Percentiles rank a stretch among this genome's conserved stretches.
phyloP scores from a whole-genome alignment of 1,140 invertebrate species.

The Papilio xuthus region DNA sequence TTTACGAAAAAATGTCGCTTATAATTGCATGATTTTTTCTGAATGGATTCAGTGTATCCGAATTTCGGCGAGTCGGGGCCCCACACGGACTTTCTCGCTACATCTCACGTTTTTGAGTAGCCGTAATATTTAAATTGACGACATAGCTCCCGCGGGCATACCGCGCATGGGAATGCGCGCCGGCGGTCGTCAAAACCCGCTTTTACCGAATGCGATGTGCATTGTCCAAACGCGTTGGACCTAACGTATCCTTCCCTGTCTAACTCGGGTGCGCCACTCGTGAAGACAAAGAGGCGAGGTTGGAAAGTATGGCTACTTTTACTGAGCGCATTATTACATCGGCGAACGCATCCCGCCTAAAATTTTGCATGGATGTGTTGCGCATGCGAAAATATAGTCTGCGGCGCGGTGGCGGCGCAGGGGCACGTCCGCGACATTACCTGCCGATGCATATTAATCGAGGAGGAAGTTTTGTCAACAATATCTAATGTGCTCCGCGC shows the following conservation, averaged over 20 bases:
- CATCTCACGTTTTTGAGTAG: conserved; percentile 79
- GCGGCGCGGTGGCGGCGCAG: conserved; percentile 55
- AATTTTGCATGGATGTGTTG: conserved; percentile 79
- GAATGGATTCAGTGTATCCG: conserved; percentile 67
- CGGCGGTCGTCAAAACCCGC: conserved; percentile 73
- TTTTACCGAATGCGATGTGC: conserved; percentile 73
- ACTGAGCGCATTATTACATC: conserved; percentile 68
- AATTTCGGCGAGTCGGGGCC: conserved; percentile 65
- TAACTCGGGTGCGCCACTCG: conserved; percentile 52
- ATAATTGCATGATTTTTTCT: conserved; percentile 71
- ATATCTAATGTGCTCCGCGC: conserved; percentile 78
- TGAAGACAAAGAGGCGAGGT: conserved; percentile 61
- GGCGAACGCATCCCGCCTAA: conserved; percentile 78
- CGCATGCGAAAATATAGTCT: conserved; percentile 73
- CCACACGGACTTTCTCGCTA: conserved; percentile 76
- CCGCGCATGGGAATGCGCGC: conserved; percentile 77
- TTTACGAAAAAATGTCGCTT: conserved; percentile 74
- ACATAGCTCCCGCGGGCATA: conserved; percentile 76
- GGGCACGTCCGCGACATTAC: conserved; percentile 74
- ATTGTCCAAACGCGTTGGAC: conserved; percentile 61
- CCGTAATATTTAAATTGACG: conserved; percentile 80
- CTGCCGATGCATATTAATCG: conserved; percentile 78
- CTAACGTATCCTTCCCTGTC: conserved; percentile 64
- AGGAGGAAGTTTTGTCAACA: conserved; percentile 80
- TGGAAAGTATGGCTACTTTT: conserved; percentile 70